Evolutionary conservation across 1,140 invertebrate species (phyloP), one percentile per base, ranked within the genome.

Genomic region (Meloidogyne floridensis): DNA sequence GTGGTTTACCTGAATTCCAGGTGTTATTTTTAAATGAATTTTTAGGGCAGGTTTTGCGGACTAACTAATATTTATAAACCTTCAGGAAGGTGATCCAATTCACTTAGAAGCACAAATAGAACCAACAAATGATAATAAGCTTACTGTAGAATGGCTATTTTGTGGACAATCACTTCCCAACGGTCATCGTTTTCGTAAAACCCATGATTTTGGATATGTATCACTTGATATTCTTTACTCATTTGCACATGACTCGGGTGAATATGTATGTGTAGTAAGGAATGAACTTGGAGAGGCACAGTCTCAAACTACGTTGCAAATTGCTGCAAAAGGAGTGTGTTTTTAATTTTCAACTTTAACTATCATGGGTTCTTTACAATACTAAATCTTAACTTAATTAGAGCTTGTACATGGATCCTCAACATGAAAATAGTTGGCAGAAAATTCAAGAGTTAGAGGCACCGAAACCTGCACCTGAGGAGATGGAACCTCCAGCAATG

Each of bases 71-170:
- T 76, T 15, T 10, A 5, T 20, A 47, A 47, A 47, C 47, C 47
- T 53, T 42, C 72, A 84, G 90, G 95, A 97, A 92, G 94, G 94
- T 74, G 94, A 96, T 87, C 94, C 95, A 83, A 95, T 95, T 84
- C 96, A 98, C 91, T 93, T 98, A 83, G 96, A 98, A 92, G 96
- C 95, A 87, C 93, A 95, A 80, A 94, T 98, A 42, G 95, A 97
- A 87, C 97, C 97, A 9, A 94, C 97, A 81, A 97, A 97, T 90
- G 96, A 98, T 91, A 93, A 96, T 1, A 94, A 96, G 85, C 92
- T 98, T 85, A 93, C 93, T 32, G 94, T 97, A 53, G 95, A 97
- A 90, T 97, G 96, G 95, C 96, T 94, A 93, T 93, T 94, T 84
- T 96, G 97, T 91, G 95, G 95, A 18, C 93, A 93, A 85, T 94